Evolutionary conservation across 35 echinoderm and acorn worm species (phyloP).

Genomic region (Chiridota heheva): DNA sequence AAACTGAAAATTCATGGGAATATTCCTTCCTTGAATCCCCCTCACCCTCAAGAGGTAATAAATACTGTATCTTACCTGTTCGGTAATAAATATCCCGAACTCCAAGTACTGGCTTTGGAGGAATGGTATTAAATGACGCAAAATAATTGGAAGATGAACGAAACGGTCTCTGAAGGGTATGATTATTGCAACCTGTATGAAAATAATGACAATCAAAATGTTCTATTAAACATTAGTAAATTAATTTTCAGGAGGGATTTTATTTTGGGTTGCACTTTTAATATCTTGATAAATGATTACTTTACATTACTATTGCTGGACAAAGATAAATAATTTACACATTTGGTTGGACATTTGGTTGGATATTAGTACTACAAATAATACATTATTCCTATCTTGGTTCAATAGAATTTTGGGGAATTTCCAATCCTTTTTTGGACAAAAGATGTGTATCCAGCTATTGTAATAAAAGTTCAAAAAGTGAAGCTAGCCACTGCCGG

Average conservation of each 20-base stretch:
- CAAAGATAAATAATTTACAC: too few species aligned
- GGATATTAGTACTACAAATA: too few species aligned
- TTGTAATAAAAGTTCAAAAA: too few species aligned
- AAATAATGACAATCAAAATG: not conserved
- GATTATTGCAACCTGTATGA: slow-evolving; percentile 69
- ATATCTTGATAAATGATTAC: not conserved
- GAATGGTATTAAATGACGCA: slow-evolving; percentile 79
- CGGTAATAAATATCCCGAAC: slow-evolving; percentile 78
- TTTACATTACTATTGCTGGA: not conserved
- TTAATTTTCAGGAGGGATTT: not conserved
- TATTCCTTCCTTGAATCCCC: not conserved
- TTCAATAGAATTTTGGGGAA: too few species aligned
- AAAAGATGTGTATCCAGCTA: too few species aligned
- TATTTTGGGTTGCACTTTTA: not conserved
- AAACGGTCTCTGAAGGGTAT: slow-evolving; percentile 84
- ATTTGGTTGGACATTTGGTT: too few species aligned
- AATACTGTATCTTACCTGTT: slow-evolving; percentile 71
- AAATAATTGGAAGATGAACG: slow-evolving; percentile 72
- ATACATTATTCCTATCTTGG: too few species aligned
- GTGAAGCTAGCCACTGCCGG: too few species aligned
- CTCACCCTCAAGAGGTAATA: not conserved
- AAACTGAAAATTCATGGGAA: too few species aligned
- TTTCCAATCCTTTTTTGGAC: too few species aligned
- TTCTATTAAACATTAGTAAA: not conserved
- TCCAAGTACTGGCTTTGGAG: slow-evolving; percentile 79